Conservation (phyloP, 1,140 invertebrate genomes). For the Drosophila sucinea region DNA sequence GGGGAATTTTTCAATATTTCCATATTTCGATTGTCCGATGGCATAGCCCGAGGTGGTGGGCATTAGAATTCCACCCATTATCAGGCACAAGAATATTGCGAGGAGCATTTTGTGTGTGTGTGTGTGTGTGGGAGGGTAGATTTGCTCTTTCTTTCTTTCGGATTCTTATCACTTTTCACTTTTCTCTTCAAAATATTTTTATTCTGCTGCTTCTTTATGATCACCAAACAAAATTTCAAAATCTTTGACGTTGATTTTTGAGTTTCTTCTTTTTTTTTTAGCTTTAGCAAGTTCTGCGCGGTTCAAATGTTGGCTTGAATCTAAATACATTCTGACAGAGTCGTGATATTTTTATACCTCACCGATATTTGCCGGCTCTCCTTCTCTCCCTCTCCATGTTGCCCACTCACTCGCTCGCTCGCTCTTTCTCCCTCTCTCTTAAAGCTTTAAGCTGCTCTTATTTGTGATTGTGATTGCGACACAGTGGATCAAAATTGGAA, state of each 20-base stretch:
- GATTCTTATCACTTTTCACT: slow-evolving; percentile 7
- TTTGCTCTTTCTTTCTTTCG: not conserved
- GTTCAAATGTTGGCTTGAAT: slow-evolving; percentile 71
- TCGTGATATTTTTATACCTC: slow-evolving; percentile 78
- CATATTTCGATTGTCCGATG: slow-evolving; percentile 75
- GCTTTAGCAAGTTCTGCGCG: slow-evolving; percentile 61
- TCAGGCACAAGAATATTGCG: slow-evolving; percentile 31
- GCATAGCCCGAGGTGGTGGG: slow-evolving; percentile 53
- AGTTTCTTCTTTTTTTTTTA: slow-evolving; percentile 36
- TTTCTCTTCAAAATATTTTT: not conserved
- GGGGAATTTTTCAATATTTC: slow-evolving; percentile 78
- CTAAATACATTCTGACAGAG: slow-evolving; percentile 80
- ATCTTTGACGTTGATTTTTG: slow-evolving; percentile 12
- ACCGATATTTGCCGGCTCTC: slow-evolving; percentile 43
- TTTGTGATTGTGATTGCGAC: not conserved
- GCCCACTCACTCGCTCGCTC: not conserved
- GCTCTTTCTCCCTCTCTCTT: not conserved
- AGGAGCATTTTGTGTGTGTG: slow-evolving; percentile 40
- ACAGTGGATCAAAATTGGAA: not conserved
- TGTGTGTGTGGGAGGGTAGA: not conserved
- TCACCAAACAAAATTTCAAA: slow-evolving; percentile 3
- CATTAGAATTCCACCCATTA: slow-evolving; percentile 35
- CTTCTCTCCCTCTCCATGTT: slow-evolving; percentile 9
- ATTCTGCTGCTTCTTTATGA: not conserved
- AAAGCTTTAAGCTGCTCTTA: slow-evolving; percentile 7